Evolutionary conservation across 2,888 invertebrate species (phyloP), one percentile per base, ranked within the genome.

Genomic region (Heterodera filipjevi): DNA sequence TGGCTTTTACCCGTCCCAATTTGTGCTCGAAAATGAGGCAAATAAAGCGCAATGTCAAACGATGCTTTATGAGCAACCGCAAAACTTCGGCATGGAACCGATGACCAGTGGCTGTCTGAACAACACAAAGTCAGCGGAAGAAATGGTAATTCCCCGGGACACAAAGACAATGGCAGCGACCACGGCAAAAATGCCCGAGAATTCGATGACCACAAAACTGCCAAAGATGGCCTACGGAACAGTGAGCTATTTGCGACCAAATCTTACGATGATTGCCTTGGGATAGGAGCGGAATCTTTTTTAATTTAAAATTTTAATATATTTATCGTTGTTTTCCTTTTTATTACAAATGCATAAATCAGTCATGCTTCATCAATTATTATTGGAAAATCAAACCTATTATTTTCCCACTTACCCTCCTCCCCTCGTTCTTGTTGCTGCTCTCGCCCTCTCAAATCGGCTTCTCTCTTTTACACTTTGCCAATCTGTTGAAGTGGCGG

Each of bases 21-120:
- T 87, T 81, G 82, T 84, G 3, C 80, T 82, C 35, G 82, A 84
- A 72, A 89, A 89, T 77, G 87, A 84, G 32, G 79, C 82, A 6
- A 87, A 88, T 76, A 83, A 85, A 0, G 71, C 85, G 44, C 79
- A 84, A 19, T 89, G 89, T 77, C 87, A 87, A 12, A 81, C 81
- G 80, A 85, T 85, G 53, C 75, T 89, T 30, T 87, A 87, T 79
- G 83, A 84, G 44, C 84, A 82, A 46, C 87, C 83, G n/a, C 44
- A 75, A 59, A 80, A 82, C 6, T 89, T 84, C 80, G 81, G 85
- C 0, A 78, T 88, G n/a, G 84, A 86, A 72, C 77, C 77, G 19
- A 68, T 76, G 22, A 87, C 86, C 49, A 81, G 86, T 3, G 85
- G 85, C 8, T 88, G 88, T 78, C 79, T 88, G 59, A 87, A 86